Conservation (phyloP, 1,140 invertebrate genomes). For the Drosophila micromelanica region DNA sequence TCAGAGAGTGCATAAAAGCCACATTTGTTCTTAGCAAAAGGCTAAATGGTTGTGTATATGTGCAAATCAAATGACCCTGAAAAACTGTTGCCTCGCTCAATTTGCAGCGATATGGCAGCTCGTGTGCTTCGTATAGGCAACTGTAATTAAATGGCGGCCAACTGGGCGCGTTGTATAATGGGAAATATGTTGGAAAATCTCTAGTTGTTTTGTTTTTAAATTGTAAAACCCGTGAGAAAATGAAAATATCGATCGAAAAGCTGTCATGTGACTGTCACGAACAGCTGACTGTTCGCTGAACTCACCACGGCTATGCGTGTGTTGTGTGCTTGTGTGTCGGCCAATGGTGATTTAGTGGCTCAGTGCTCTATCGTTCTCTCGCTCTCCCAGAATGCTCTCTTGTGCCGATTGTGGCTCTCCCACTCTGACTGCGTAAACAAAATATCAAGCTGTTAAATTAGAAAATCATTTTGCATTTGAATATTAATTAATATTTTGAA, state of each 20-base stretch:
- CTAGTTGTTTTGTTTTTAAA: constrained; percentile 49
- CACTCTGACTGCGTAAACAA: constrained; percentile 66
- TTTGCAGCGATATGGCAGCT: neutral
- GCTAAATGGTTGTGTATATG: constrained; percentile 39
- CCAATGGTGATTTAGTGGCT: constrained; percentile 16
- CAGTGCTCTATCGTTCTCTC: constrained; percentile 8
- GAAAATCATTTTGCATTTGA: constrained; percentile 38
- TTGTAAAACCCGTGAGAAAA: constrained; percentile 71
- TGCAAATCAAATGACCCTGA: constrained; percentile 66
- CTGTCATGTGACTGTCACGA: constrained; percentile 81
- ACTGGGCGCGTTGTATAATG: neutral
- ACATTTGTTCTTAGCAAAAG: constrained; percentile 7
- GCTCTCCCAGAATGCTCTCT: constrained; percentile 12
- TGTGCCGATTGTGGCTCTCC: neutral
- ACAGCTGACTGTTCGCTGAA: constrained; percentile 68
- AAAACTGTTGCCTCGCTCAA: constrained; percentile 37
- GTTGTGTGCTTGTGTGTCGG: constrained; percentile 11
- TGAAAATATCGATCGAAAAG: constrained; percentile 79
- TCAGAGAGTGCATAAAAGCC: constrained; percentile 6
- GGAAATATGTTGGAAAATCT: constrained; percentile 60
- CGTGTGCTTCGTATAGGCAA: constrained; percentile 1
- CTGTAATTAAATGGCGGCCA: constrained; percentile 10
- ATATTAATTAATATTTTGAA: constrained; percentile 36
- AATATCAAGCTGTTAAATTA: constrained; percentile 46
- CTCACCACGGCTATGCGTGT: constrained; percentile 48